Conservation (phyloP, 1,140 invertebrate species). For the Proctacanthus coquilletti region DNA sequence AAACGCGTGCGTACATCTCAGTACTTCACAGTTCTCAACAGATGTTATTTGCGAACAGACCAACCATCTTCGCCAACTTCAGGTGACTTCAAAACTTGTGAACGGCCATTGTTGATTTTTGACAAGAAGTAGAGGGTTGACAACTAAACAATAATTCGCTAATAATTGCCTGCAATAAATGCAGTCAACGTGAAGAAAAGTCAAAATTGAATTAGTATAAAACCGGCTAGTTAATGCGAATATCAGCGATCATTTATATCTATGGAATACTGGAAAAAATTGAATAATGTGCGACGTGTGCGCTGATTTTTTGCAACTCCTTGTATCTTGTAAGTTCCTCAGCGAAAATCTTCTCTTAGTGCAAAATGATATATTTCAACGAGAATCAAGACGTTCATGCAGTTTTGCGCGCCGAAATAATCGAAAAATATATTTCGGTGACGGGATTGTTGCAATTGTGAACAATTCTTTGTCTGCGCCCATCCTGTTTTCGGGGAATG, state of each 20-base stretch:
- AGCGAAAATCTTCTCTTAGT: too few species aligned
- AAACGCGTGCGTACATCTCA: too few species aligned
- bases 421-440: neutral
- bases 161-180: neutral
- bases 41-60: too few species aligned
- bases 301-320: conserved; percentile 59
- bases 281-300: conserved; percentile 59
- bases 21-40: too few species aligned
- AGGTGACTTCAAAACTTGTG: too few species aligned
- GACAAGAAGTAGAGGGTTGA: neutral
- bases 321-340: conserved; percentile 52
- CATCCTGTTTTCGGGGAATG: too few species aligned
- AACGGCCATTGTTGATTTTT: conserved; percentile 2
- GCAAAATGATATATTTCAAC: too few species aligned
- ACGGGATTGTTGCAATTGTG: neutral
- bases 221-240: neutral
- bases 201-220: neutral
- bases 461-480: neutral
- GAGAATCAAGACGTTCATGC: too few species aligned
- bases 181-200: neutral
- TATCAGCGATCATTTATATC: conserved; percentile 3
- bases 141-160: neutral
- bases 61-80: too few species aligned
- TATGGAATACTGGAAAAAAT: neutral
- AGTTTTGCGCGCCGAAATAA: neutral